Evolutionary conservation across 2,888 invertebrate genomes (phyloP).

Genomic region (Drosophila glabriapex): DNA sequence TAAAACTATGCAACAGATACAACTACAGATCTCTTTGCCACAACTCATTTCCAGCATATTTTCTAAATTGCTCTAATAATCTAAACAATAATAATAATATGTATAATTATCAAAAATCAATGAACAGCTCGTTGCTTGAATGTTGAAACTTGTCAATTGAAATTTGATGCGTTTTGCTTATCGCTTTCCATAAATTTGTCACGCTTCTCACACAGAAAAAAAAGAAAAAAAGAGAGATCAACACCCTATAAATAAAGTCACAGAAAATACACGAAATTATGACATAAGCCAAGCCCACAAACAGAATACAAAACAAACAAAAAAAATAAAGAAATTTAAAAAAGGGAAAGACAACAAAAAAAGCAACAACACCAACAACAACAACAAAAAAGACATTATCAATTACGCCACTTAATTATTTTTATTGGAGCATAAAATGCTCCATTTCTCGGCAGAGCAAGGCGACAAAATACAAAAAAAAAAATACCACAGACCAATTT

Average conservation of each 20-base stretch:
- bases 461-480: slow-evolving; percentile 29
- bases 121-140: slow-evolving; percentile 22
- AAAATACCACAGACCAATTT: slow-evolving; percentile 5
- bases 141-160: slow-evolving; percentile 44
- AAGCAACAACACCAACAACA: slow-evolving; percentile 6
- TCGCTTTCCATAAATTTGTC: slow-evolving; percentile 60
- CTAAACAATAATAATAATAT: not conserved
- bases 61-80: not conserved
- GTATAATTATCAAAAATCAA: slow-evolving; percentile 16
- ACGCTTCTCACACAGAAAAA: slow-evolving; percentile 43
- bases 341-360: not conserved
- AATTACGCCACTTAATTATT: slow-evolving; percentile 81
- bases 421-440: slow-evolving; percentile 81
- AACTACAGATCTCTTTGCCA: not conserved
- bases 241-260: slow-evolving; percentile 36
- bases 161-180: slow-evolving; percentile 56
- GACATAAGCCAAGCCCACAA: slow-evolving; percentile 38
- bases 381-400: slow-evolving; percentile 70
- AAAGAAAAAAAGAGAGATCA: not conserved
- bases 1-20: slow-evolving; percentile 13
- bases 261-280: slow-evolving; percentile 37
- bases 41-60: not conserved
- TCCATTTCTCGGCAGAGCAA: slow-evolving; percentile 69
- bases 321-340: slow-evolving; percentile 34
- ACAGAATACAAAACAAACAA: slow-evolving; percentile 8